These are phyloP conservation scores for Excalfactoria chinensis DNA, from an alignment of 2,113 vertebrate species.

Conservation along the genomic window DNA sequence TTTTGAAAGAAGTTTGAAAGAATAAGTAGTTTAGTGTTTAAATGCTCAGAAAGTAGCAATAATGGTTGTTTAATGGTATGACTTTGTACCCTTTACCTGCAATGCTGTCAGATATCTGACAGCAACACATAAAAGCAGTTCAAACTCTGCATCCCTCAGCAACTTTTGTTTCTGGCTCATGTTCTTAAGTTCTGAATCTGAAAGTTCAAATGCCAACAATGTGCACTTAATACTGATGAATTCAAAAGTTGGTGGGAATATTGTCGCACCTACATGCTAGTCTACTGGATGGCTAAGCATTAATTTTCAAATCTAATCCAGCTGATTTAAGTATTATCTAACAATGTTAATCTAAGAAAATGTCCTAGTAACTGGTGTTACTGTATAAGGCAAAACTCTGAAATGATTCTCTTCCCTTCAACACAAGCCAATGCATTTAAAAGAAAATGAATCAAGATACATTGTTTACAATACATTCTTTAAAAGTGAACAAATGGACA, in stretches of 20 bases:
- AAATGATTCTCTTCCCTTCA: not conserved
- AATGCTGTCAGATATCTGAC: not conserved
- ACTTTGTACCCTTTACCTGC: not conserved
- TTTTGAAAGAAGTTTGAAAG: not conserved
- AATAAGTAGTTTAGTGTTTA: not conserved
- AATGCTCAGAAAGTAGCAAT: not conserved
- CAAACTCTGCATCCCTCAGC: not conserved
- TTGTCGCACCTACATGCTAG: not conserved
- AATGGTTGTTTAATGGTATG: not conserved
- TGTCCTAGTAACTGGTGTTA: not conserved
- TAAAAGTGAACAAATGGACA: not conserved
- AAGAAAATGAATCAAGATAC: not conserved
- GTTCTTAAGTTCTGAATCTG: not conserved
- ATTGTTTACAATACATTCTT: not conserved
- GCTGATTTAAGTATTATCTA: not conserved
- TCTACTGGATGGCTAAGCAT: not conserved
- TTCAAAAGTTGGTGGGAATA: not conserved
- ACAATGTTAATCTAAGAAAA: not conserved
- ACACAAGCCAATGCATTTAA: not conserved
- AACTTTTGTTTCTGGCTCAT: not conserved
- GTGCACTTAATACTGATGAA: not conserved
- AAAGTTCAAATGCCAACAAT: not conserved
- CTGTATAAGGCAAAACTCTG: not conserved
- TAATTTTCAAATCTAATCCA: not conserved
- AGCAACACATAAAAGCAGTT: not conserved